phyloP scores from a whole-genome alignment of 1,140 invertebrate genomes.

The Anastatus disparis region DNA sequence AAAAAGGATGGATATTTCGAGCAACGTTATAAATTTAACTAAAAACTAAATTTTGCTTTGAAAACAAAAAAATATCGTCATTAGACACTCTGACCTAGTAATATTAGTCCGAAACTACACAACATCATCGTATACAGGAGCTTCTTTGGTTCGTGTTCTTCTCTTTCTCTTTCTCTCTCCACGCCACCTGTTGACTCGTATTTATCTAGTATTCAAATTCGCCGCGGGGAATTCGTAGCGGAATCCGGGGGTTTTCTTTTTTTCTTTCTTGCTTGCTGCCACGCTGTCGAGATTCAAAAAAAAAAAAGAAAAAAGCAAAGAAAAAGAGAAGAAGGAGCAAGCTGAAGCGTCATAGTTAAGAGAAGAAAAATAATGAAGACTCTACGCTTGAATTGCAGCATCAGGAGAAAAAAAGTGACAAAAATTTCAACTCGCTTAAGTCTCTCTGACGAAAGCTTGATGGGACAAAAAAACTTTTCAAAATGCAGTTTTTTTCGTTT shows the following conservation, averaged over 20 bases:
- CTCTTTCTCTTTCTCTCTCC: slow-evolving; percentile 12
- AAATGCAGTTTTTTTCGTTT: neutral
- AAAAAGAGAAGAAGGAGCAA: too few species aligned
- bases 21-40: too few species aligned
- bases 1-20: too few species aligned
- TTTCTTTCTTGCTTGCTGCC: slow-evolving; percentile 1
- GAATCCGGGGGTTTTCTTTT: neutral
- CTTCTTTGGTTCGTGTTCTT: too few species aligned
- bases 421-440: too few species aligned
- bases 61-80: too few species aligned
- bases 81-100: too few species aligned
- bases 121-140: too few species aligned
- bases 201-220: slow-evolving; percentile 33
- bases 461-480: neutral
- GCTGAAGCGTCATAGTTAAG: neutral
- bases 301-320: neutral
- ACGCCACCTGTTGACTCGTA: slow-evolving; percentile 29
- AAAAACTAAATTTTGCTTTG: too few species aligned
- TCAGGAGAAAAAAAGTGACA: neutral
- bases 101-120: too few species aligned
- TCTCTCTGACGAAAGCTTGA: neutral
- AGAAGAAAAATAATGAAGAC: neutral
- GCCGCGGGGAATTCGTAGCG: slow-evolving; percentile 12
- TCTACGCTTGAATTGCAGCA: neutral
- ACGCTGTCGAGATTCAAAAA: neutral